Base-by-base conservation (phyloP, 2,113 vertebrate species). In the Menura novaehollandiae region DNA sequence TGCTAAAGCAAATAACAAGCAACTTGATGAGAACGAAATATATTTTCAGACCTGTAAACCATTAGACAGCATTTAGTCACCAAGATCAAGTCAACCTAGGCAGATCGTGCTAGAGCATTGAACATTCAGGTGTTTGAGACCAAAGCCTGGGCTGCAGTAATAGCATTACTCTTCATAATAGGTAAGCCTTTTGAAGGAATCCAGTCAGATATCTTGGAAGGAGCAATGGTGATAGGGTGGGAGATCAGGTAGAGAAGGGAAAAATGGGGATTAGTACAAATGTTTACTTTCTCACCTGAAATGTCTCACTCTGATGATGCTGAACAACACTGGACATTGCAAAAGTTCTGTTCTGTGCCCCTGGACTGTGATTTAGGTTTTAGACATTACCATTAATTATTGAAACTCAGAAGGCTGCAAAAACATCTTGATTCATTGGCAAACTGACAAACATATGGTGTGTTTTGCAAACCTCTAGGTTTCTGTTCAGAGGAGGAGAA, bases 361-460 rank as follows among this genome's bases (percentile, higher is more conserved):
- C 87, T 98, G 97, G 97, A 98, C 96, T 97, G 97, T 97, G 96
- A 97, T 98, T 97, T 98, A 97, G 95, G 94, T 97, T 98, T 98
- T 98, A 98, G 98, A 98, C 97, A 96, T 98, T 98, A 78, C 95
- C 97, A 98, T 98, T 98, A 98, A 98, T 98, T 98, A 98, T 97
- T 97, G 96, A 98, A 97, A 98, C 97, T 97, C 97, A 97, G 96
- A 98, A 98, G 97, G 91, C 97, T 97, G 97, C 91, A 97, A 97
- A 98, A 98, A 97, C 98, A 98, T 98, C 97, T 98, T 98, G 98
- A 98, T 98, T 98, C 98, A 98, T 97, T 98, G 98, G 98, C 98
- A 98, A 98, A 98, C 96, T 98, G 98, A 98, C 98, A 98, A 98
- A 98, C 98, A 98, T 98, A 98, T 98, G 98, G 98, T 93, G 95